Percentiles rank a stretch among this genome's conserved stretches.
Evolutionary conservation across 2,888 invertebrate species (phyloP).

Genomic region (Pseudococcus jackbeardsleyi): DNA sequence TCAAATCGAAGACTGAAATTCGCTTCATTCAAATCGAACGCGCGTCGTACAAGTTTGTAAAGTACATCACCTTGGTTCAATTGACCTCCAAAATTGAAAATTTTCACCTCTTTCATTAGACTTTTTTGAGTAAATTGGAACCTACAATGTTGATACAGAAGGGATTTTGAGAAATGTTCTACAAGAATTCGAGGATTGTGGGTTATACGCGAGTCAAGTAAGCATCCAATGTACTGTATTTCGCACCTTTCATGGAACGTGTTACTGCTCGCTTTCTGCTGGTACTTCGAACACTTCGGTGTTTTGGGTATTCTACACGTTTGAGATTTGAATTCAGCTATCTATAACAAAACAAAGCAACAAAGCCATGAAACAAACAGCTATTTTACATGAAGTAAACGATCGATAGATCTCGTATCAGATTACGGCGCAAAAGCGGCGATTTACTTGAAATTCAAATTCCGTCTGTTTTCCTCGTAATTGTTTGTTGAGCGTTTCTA

Average conservation of each 20-base stretch:
- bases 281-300: neutral
- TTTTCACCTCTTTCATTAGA: constrained; percentile 22
- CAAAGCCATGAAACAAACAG: neutral
- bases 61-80: constrained; percentile 44
- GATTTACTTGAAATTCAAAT: constrained; percentile 51
- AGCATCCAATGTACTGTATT: too few relatives aligned
- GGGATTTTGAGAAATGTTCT: neutral
- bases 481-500: constrained; percentile 47
- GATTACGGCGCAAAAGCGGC: neutral
- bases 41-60: constrained; percentile 4
- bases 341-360: neutral
- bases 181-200: neutral
- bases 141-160: neutral
- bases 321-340: constrained; percentile 40
- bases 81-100: constrained; percentile 46
- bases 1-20: neutral
- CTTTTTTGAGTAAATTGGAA: constrained; percentile 22
- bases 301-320: constrained; percentile 41
- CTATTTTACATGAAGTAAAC: neutral
- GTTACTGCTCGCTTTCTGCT: constrained; percentile 4
- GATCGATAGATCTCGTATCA: neutral
- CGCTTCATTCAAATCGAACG: neutral
- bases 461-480: constrained; percentile 41
- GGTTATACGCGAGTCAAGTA: too few relatives aligned
- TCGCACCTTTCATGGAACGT: constrained; percentile 38